phyloP scores from a whole-genome alignment of 2,888 invertebrate species.

The Tortrix viridana region DNA sequence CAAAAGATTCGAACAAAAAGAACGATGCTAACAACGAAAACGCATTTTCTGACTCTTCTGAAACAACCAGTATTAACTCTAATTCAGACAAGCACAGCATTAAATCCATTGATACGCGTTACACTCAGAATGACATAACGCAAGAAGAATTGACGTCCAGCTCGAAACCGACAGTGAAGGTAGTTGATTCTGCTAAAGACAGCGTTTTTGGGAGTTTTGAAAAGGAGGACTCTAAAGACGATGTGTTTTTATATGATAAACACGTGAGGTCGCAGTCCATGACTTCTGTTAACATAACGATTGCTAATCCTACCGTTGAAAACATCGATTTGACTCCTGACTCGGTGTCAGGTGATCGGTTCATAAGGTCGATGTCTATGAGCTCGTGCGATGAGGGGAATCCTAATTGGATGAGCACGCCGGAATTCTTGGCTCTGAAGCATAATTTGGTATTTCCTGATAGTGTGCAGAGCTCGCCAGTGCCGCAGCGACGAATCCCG shows the following conservation, averaged over 20 bases:
- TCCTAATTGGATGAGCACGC: slow-evolving; percentile 92
- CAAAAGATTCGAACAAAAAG: slow-evolving; percentile 54
- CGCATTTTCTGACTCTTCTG: slow-evolving; percentile 81
- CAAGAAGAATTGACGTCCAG: slow-evolving; percentile 71
- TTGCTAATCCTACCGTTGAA: slow-evolving; percentile 89
- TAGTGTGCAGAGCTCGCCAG: slow-evolving; percentile 90
- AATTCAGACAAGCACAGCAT: slow-evolving; percentile 81
- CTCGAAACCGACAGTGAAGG: slow-evolving; percentile 72
- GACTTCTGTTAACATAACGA: slow-evolving; percentile 87
- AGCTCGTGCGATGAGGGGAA: slow-evolving; percentile 89
- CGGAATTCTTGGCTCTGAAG: slow-evolving; percentile 90
- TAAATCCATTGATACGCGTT: slow-evolving; percentile 73
- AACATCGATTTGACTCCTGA: slow-evolving; percentile 87
- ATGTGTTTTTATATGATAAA: slow-evolving; percentile 69
- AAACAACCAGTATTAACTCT: slow-evolving; percentile 79
- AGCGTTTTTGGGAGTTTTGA: slow-evolving; percentile 67
- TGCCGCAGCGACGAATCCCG: slow-evolving; percentile 86
- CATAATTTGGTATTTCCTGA: slow-evolving; percentile 93
- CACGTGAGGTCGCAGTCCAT: slow-evolving; percentile 84
- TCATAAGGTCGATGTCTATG: slow-evolving; percentile 85
- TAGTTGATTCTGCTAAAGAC: slow-evolving; percentile 69
- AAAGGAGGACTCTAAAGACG: slow-evolving; percentile 71
- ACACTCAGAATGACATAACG: slow-evolving; percentile 72
- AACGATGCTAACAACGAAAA: slow-evolving; percentile 71
- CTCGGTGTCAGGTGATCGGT: slow-evolving; percentile 83